These are phyloP conservation scores for Mormyrus hasselquistii DNA, from an alignment of 2,797 vertebrate genomes.

Conservation along the genomic window DNA sequence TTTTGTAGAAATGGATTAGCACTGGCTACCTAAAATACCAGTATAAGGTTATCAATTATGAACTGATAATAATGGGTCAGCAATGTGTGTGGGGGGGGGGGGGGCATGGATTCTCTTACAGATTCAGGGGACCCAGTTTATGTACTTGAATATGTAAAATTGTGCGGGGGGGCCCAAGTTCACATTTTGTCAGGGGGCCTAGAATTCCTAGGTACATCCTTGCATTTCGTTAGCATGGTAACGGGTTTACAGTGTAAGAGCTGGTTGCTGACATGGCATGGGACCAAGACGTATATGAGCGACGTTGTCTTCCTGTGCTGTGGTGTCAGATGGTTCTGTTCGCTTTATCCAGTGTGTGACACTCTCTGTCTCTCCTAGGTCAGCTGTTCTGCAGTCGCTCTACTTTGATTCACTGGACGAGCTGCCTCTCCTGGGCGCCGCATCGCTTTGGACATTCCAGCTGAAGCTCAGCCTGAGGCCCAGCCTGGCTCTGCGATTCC, in stretches of 20 bases:
- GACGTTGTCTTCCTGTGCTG: background rate
- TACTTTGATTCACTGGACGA: background rate
- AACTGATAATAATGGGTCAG: background rate
- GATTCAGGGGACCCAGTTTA: background rate
- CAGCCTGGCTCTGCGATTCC: background rate
- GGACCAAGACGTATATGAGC: background rate
- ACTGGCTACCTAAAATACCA: background rate
- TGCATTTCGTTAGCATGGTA: background rate
- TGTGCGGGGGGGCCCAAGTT: background rate
- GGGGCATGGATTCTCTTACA: background rate
- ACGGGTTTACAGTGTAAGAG: background rate
- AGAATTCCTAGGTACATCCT: background rate
- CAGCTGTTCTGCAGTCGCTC: background rate
- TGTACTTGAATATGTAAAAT: background rate
- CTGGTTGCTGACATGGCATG: background rate
- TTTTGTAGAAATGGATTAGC: background rate
- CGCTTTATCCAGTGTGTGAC: background rate
- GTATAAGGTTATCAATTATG: background rate
- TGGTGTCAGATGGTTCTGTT: background rate
- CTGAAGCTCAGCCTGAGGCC: background rate
- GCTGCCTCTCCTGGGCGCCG: background rate
- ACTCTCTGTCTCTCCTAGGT: constrained; percentile 1
- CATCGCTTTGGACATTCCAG: background rate
- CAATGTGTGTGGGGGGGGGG: background rate
- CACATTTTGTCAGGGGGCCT: background rate